Evolutionary conservation across 2,113 vertebrate genomes (phyloP).

Genomic region (Erpornis zantholeuca): DNA sequence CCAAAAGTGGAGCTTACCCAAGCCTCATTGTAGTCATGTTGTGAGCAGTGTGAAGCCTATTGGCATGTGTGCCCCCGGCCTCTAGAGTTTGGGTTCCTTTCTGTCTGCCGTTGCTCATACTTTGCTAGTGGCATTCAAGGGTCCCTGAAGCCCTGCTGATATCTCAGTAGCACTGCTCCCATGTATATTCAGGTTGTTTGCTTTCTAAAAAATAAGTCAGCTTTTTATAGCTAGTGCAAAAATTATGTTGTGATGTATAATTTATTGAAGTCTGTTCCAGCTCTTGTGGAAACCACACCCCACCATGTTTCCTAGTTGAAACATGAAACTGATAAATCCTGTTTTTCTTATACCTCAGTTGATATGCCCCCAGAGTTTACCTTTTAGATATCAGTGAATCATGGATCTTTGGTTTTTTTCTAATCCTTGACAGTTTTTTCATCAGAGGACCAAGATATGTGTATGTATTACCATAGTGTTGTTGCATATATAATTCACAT

Average conservation of each 20-base stretch:
- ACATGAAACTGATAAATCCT: background rate
- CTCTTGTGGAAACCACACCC: background rate
- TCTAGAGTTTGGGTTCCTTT: background rate
- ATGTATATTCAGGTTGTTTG: background rate
- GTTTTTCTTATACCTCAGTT: background rate
- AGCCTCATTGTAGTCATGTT: background rate
- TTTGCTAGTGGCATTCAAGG: background rate
- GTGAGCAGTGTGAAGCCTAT: background rate
- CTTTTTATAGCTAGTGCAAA: background rate
- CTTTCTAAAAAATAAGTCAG: background rate
- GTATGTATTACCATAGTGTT: background rate
- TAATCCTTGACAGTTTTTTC: background rate
- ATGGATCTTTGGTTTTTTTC: accelerated
- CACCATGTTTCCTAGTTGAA: background rate
- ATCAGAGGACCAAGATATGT: background rate
- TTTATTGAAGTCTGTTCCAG: background rate
- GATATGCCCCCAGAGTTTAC: background rate
- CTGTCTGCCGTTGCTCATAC: background rate
- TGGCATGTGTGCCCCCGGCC: background rate
- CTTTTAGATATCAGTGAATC: background rate
- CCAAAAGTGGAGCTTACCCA: background rate
- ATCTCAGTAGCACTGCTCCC: background rate
- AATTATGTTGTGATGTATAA: background rate
- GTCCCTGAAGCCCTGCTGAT: background rate
- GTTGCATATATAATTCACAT: background rate